These are phyloP conservation scores for Bagarius yarrelli DNA, from an alignment of 2,113 vertebrate genomes.

Conservation along the genomic window DNA sequence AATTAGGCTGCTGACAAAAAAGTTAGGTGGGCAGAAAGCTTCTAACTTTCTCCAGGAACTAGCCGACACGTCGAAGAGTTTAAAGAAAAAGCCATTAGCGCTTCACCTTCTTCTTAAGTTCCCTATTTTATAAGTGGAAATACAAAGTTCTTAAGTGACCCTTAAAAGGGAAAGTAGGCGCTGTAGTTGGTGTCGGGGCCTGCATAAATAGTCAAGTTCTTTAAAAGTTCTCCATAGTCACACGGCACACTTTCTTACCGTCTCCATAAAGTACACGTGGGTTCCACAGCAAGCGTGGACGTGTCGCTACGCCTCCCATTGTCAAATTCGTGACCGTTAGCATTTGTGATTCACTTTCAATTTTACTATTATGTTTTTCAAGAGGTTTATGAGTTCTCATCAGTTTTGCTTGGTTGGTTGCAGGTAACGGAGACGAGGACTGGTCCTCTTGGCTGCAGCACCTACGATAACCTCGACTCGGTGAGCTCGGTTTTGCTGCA, in stretches of 20 bases:
- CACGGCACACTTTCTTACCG: neutral
- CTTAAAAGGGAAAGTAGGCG: conserved; percentile 22
- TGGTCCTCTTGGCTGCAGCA: conserved; percentile 96
- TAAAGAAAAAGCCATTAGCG: conserved; percentile 40
- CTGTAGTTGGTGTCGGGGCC: neutral
- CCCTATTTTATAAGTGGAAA: conserved; percentile 22
- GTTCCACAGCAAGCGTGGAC: neutral
- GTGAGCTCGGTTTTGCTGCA: conserved; percentile 98
- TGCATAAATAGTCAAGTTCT: conserved; percentile 24
- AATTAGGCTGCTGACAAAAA: conserved; percentile 28
- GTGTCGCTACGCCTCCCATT: neutral
- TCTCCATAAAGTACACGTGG: conserved; percentile 7
- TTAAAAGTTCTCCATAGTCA: conserved; percentile 18
- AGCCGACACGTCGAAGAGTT: conserved; percentile 25
- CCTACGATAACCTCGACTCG: conserved; percentile 99
- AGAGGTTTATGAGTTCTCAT: neutral
- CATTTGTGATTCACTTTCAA: neutral
- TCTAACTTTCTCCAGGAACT: conserved; percentile 12
- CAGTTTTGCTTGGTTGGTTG: conserved; percentile 41
- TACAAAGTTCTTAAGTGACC: conserved; percentile 36
- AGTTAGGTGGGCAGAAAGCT: neutral
- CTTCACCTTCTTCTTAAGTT: conserved; percentile 20
- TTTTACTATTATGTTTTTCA: neutral
- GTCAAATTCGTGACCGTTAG: neutral
- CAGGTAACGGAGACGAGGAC: conserved; percentile 98